Percentiles rank a stretch among this genome's conserved stretches.
Conservation (phyloP, 2,888 invertebrate species). For the Oeneis ivallda region DNA sequence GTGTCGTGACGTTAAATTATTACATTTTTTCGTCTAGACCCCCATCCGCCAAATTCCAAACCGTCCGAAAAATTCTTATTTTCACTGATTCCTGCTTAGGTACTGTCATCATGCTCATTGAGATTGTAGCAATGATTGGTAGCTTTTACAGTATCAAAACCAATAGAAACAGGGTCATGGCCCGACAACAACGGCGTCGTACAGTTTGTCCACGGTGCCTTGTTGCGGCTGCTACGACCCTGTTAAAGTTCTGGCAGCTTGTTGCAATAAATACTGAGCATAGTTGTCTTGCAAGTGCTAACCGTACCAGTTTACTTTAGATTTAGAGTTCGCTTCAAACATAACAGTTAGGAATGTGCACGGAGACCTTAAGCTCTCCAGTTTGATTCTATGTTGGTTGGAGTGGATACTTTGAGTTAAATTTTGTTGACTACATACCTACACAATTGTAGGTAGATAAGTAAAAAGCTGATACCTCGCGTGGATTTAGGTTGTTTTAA, state of each 20-base stretch:
- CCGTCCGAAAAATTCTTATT: no score
- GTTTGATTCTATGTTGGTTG: constrained; percentile 2
- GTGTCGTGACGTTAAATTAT: no score
- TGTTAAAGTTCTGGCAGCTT: constrained; percentile 31
- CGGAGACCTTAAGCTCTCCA: constrained; percentile 7
- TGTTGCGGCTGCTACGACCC: constrained; percentile 33
- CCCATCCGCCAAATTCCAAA: no score
- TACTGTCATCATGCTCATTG: no score
- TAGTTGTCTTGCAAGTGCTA: constrained; percentile 25
- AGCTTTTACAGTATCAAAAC: no score
- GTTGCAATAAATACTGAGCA: constrained; percentile 31
- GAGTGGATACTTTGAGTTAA: background rate
- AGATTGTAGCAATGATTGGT: no score
- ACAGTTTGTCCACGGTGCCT: constrained; percentile 29
- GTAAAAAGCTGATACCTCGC: no score
- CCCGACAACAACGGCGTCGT: constrained; percentile 7
- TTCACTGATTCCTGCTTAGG: no score
- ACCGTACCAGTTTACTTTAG: constrained; percentile 20
- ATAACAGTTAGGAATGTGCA: constrained; percentile 11
- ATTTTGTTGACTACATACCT: no score
- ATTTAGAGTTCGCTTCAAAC: constrained; percentile 22
- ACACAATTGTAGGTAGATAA: no score
- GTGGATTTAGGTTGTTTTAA: background rate
- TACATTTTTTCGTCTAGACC: no score
- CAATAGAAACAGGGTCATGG: no score